phyloP scores from a whole-genome alignment of 2,888 invertebrate genomes.

The Drosophila prostipennis region DNA sequence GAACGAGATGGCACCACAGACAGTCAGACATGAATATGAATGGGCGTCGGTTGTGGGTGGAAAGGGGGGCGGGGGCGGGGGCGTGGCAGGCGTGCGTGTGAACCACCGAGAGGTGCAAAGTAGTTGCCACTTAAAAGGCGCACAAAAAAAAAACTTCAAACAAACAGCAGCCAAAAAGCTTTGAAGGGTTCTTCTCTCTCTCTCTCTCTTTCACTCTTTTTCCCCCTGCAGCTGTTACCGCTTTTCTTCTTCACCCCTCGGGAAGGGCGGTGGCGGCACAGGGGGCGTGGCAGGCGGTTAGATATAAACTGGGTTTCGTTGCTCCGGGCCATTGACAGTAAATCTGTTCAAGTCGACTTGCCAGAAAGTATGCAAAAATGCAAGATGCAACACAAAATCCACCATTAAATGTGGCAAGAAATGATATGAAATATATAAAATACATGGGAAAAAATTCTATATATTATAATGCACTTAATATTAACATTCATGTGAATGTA shows the following conservation, averaged over 20 bases:
- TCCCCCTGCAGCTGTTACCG: conserved; percentile 1
- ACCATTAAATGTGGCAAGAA: background rate
- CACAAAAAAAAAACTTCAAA: conserved; percentile 55
- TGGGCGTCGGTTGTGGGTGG: conserved; percentile 4
- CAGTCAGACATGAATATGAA: conserved; percentile 41
- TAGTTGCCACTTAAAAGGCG: conserved; percentile 74
- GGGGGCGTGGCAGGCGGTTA: conserved; percentile 16
- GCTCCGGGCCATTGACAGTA: conserved; percentile 54
- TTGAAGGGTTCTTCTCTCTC: conserved; percentile 51
- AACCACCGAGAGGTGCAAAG: conserved; percentile 70
- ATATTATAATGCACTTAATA: background rate
- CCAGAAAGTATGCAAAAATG: conserved; percentile 35
- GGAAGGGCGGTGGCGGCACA: background rate
- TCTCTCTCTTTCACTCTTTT: background rate
- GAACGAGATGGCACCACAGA: conserved; percentile 40
- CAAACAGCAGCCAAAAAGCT: conserved; percentile 61
- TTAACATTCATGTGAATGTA: no score
- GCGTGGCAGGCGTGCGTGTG: conserved; percentile 50
- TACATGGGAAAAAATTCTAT: background rate
- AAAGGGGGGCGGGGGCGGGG: background rate
- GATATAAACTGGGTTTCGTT: conserved; percentile 20
- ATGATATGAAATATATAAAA: background rate
- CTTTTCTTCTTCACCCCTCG: conserved; percentile 1
- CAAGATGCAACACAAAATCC: conserved; percentile 7
- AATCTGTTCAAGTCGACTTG: conserved; percentile 38